Percentiles rank a stretch among this genome's conserved stretches.
Conservation (phyloP, 2,797 vertebrate species). For the Pseudocheirus occidentalis region DNA sequence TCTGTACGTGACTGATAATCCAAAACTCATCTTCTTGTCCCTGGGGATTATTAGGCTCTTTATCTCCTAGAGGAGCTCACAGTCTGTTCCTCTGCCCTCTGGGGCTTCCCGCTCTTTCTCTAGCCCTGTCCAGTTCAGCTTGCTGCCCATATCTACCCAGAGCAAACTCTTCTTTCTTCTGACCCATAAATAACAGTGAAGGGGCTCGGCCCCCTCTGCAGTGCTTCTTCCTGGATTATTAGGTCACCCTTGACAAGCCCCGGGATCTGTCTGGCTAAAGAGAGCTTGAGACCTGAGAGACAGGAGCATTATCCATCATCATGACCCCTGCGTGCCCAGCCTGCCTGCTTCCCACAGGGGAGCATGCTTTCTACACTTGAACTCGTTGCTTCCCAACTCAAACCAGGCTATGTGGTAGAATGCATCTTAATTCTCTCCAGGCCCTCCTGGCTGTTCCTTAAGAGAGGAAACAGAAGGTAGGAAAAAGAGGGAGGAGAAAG, state of each 20-base stretch:
- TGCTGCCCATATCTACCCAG: background rate
- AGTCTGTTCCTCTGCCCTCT: background rate
- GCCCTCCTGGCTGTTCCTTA: background rate
- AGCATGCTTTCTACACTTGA: background rate
- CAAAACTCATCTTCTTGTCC: background rate
- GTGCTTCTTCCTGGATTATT: slow-evolving; percentile 19
- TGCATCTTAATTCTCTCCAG: background rate
- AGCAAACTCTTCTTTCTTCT: slow-evolving; percentile 32
- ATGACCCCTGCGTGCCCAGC: background rate
- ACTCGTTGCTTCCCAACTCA: background rate
- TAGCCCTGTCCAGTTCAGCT: slow-evolving; percentile 45
- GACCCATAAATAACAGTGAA: slow-evolving; percentile 28
- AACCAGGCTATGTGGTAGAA: background rate
- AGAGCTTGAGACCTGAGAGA: slow-evolving; percentile 54
- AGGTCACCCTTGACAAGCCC: slow-evolving; percentile 63
- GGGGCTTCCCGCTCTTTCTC: background rate
- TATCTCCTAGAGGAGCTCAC: slow-evolving; percentile 53
- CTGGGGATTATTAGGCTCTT: too few relatives aligned
- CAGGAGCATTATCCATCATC: slow-evolving; percentile 56
- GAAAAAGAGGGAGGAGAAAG: background rate
- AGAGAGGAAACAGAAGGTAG: background rate
- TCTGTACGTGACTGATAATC: slow-evolving; percentile 44
- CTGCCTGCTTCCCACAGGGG: background rate
- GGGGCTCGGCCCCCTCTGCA: background rate
- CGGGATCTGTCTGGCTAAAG: slow-evolving; percentile 54